These are phyloP conservation scores for Tuta absoluta DNA, from an alignment of 2,888 invertebrate genomes.

Conservation along the genomic window DNA sequence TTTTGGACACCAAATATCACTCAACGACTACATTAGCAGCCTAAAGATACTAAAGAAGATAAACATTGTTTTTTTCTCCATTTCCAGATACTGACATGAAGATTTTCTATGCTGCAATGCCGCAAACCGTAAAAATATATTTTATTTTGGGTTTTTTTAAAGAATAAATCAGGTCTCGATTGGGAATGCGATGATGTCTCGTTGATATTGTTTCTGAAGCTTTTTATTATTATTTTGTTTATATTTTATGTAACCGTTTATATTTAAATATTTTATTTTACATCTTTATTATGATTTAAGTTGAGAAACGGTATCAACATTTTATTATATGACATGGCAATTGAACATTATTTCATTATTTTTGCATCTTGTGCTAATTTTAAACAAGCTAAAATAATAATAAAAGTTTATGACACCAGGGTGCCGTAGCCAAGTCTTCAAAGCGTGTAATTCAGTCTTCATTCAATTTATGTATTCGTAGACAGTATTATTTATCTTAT, in stretches of 20 bases:
- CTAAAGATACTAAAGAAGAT: too few relatives aligned
- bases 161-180: slow-evolving; percentile 30
- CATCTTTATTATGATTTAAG: slow-evolving; percentile 8
- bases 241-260: neutral
- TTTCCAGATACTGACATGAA: slow-evolving; percentile 17
- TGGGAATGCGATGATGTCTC: slow-evolving; percentile 39
- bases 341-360: slow-evolving; percentile 42
- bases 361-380: neutral
- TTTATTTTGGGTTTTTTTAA: slow-evolving; percentile 4
- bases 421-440: too few relatives aligned
- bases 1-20: too few relatives aligned
- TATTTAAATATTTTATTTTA: neutral
- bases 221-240: slow-evolving; percentile 2
- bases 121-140: slow-evolving; percentile 7
- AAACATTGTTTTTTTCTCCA: too few relatives aligned
- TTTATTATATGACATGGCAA: slow-evolving; percentile 26
- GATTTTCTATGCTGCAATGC: slow-evolving; percentile 15
- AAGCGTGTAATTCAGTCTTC: neutral
- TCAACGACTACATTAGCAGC: too few relatives aligned
- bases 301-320: slow-evolving; percentile 15
- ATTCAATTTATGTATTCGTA: neutral
- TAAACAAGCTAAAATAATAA: neutral
- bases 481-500: slow-evolving; percentile 6
- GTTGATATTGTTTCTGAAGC: slow-evolving; percentile 38
- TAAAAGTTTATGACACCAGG: neutral